phyloP scores from a whole-genome alignment of 2,888 invertebrate genomes.

The Darwinula stevensoni region DNA sequence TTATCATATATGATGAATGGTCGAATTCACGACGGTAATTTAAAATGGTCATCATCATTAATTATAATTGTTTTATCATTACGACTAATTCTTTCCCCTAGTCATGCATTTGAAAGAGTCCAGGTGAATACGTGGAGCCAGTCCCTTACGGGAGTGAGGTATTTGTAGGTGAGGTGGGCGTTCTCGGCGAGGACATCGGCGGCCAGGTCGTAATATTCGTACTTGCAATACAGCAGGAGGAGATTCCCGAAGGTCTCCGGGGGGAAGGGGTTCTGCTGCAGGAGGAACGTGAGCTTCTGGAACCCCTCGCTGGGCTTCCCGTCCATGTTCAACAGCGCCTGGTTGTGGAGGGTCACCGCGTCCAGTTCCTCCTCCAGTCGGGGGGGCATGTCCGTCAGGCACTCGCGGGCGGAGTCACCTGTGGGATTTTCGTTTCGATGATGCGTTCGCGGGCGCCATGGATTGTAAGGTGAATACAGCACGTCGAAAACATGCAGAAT shows the following conservation, averaged over 20 bases:
- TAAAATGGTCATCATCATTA: background rate
- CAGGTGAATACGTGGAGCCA: too few species aligned
- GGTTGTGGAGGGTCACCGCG: constrained; percentile 87
- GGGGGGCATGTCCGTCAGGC: constrained; percentile 25
- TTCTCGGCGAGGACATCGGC: constrained; percentile 95
- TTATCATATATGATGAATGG: constrained; percentile 3
- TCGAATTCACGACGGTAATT: too few species aligned
- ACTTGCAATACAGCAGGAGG: constrained; percentile 74
- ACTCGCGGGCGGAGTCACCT: constrained; percentile 39
- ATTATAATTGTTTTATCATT: too few species aligned
- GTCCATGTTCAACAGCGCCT: constrained; percentile 73
- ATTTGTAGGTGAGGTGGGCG: constrained; percentile 81
- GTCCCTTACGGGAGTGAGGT: constrained; percentile 48
- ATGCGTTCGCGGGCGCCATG: too few species aligned
- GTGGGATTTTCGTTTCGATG: too few species aligned
- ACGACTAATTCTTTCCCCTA: too few species aligned
- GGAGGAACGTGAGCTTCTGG: constrained; percentile 67
- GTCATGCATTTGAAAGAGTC: background rate
- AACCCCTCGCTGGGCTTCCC: constrained; percentile 69
- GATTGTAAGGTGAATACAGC: too few species aligned
- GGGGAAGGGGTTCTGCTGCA: constrained; percentile 87
- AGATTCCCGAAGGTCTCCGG: constrained; percentile 92
- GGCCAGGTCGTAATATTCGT: constrained; percentile 87
- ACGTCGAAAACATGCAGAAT: too few species aligned
- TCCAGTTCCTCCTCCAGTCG: constrained; percentile 87